Evolutionary conservation across 2,888 invertebrate genomes (phyloP), one percentile per base, ranked within the genome.

Genomic region (Xylota segnis): DNA sequence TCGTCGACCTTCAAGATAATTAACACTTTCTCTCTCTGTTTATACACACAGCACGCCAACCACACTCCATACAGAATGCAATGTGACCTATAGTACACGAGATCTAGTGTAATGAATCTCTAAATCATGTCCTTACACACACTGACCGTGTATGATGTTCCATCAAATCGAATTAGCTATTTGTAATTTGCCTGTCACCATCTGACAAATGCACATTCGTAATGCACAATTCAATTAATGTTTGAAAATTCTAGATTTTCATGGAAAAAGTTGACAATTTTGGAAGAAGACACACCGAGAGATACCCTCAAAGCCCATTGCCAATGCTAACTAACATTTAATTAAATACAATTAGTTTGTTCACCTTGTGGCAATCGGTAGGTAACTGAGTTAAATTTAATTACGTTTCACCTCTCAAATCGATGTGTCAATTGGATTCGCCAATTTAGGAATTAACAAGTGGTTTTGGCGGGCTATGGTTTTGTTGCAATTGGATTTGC

Each of bases 301-400:
- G 54, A n/a, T 5, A 27, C 32, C 32, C 56, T 9, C 9, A 12
- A 56, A 1, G 18, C 59, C 59, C 37, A 16, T 40, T 59, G 40
- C 0, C 40, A 54, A 29, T 56, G 68, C 16, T 45, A 34, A 34
- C 16, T 45, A 34, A 34, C 34, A 81, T 61, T 75, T 77, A 83
- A 83, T 83, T 77, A 72, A 52, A 72, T 72, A 43, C 71, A 77
- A 83, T 83, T 83, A 83, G 71, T 83, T 77, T 83, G 77, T 66
- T 83, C 52, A 66, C 76, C 83, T 83, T 83, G 77, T 18, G 18
- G 29, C 63, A 16, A 27, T 9, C n/a, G 18, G 45, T 43, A 45
- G 70, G 12, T 40, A 43, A 40, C 10, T 52, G 12, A 45, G 58
- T 45, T 76, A 34, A 70, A 52, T 45, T 70, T 29, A 70, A 70